Conservation (phyloP, 2,797 vertebrate species). For the Poeciliopsis infans region DNA sequence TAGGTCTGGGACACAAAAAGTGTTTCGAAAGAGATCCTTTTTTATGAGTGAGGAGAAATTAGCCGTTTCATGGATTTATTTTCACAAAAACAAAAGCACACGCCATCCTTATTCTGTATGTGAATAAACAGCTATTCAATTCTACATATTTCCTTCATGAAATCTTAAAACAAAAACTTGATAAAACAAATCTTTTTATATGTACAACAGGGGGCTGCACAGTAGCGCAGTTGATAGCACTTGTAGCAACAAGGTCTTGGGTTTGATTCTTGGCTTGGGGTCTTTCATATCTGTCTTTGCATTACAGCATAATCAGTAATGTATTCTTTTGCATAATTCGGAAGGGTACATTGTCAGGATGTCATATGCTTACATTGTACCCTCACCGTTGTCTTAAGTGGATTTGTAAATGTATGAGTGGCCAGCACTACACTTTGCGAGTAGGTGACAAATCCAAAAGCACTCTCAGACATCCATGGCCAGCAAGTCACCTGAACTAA, state of each 20-base stretch:
- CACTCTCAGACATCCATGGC: constrained; percentile 9
- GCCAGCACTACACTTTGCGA: neutral
- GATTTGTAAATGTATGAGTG: neutral
- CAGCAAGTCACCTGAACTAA: constrained; percentile 19
- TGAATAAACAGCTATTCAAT: neutral
- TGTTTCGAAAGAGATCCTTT: neutral
- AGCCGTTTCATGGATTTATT: neutral
- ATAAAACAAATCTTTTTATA: neutral
- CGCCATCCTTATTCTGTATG: neutral
- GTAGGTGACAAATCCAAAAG: constrained; percentile 8
- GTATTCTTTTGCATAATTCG: neutral
- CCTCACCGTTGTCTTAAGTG: neutral
- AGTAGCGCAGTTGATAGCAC: too few species aligned
- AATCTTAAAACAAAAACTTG: neutral
- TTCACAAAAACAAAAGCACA: neutral
- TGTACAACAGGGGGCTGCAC: neutral
- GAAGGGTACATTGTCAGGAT: neutral
- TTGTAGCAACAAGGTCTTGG: too few species aligned
- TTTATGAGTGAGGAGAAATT: neutral
- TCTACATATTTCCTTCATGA: neutral
- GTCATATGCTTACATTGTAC: neutral
- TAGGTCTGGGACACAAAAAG: neutral
- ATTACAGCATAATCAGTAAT: neutral
- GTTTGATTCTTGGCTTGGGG: too few species aligned
- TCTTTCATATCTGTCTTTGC: neutral